phyloP scores from a whole-genome alignment of 2,113 vertebrate species.

The Cepphus grylle region DNA sequence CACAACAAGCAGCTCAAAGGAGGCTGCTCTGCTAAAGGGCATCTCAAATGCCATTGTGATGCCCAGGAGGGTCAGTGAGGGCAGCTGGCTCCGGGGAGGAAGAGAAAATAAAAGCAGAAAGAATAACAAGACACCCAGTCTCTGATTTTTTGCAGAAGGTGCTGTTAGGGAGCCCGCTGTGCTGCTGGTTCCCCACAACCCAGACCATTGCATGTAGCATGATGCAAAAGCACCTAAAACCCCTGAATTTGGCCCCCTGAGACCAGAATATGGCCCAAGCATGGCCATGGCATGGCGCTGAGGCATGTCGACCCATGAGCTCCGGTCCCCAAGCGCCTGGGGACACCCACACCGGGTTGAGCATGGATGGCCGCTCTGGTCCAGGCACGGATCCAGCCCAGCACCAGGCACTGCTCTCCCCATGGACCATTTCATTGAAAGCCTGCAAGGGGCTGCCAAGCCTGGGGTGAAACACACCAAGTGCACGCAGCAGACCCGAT shows the following conservation, averaged over 20 bases:
- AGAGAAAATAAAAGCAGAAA: background rate
- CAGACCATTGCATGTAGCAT: background rate
- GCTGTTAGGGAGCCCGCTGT: background rate
- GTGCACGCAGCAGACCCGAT: background rate
- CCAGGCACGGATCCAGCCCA: background rate
- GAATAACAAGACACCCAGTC: background rate
- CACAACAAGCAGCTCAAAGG: background rate
- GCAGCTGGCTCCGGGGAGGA: background rate
- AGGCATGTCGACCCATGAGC: rapidly evolving
- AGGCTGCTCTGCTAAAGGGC: background rate
- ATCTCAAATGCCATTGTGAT: background rate
- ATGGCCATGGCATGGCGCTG: background rate
- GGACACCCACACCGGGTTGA: too few species aligned
- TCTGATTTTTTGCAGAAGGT: background rate
- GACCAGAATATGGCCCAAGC: background rate
- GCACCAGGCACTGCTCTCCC: background rate
- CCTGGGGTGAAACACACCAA: background rate
- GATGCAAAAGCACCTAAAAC: background rate
- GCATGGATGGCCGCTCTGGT: background rate
- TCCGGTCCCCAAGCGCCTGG: background rate
- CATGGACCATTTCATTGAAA: background rate
- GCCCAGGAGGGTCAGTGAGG: background rate
- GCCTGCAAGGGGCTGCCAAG: background rate
- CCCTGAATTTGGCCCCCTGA: background rate
- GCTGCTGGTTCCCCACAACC: background rate